Evolutionary conservation across 1,140 invertebrate species (phyloP), one percentile per base, ranked within the genome.

Genomic region (Drosophila subobscura): DNA sequence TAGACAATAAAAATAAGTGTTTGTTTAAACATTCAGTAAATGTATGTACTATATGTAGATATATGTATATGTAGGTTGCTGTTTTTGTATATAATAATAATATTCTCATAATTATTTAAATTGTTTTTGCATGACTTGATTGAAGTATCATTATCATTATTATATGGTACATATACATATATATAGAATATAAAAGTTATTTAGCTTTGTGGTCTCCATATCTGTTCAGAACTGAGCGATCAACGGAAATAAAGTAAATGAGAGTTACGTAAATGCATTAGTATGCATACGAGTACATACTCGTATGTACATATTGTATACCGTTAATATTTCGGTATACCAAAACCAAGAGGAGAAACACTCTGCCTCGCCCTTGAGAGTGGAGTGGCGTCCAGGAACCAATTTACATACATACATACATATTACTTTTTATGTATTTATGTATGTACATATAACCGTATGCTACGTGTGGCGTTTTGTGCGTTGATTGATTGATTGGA

Each of bases 1-100:
- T 72, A 58, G 80, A 85, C 79, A 84, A 84, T 85, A 85, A 85
- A 84, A 84, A 84, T 84, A 85, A 84, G 56, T 83, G 57, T 50
- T 58, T 49, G 3, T 74, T 74, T 66, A 65, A 74, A 74, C 71
- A 74, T 65, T 58, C 71, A 74, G 53, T 73, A 63, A 66, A 40
- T 45, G 59, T 71, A 60, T 72, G 55, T 72, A 47, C 59, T 72
- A 47, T 59, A 46, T 42, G 20, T 54, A 20, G 16, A 22, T 45
- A 8, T 61, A 51, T 57, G 41, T 51, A 44, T 53, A 37, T 37
- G 16, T 53, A 37, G 25, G 1, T 6, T 6, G 25, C 40, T 27
- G 25, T 72, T 67, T 10, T 60, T 55, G 45, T 73, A 55, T 72
- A 55, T 27, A 14, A 42, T 14, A 8, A 25, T 61, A 12, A 51